Evolutionary conservation across 2,888 invertebrate species (phyloP).

Genomic region (Chymomyza procnemis): DNA sequence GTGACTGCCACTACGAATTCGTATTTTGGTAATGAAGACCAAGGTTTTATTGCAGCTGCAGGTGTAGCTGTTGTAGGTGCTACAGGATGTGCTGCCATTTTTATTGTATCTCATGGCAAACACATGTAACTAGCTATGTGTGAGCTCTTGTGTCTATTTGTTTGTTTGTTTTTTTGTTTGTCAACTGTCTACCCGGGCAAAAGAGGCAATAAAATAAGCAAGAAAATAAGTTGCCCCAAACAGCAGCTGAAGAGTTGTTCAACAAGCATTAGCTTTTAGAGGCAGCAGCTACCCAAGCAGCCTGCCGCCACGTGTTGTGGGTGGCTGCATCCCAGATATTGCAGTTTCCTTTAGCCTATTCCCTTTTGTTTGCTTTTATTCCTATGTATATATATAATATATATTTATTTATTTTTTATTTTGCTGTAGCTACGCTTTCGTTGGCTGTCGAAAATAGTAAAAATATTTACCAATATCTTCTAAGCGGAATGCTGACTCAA

Average conservation of each 20-base stretch:
- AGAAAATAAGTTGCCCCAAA: conserved; percentile 62
- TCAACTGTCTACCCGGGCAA: conserved; percentile 47
- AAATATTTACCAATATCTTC: conserved; percentile 61
- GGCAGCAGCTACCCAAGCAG: not conserved
- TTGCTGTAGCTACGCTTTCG: not conserved
- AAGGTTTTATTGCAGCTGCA: not conserved
- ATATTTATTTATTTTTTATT: conserved; percentile 1
- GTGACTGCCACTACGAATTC: not conserved
- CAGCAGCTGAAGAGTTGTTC: not conserved
- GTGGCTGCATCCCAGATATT: conserved; percentile 27
- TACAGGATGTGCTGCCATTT: not conserved
- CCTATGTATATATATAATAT: too few species aligned
- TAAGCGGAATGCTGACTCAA: conserved; percentile 3
- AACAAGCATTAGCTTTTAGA: not conserved
- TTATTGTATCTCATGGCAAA: conserved; percentile 16
- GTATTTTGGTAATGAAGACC: not conserved
- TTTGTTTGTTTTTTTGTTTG: conserved; percentile 35
- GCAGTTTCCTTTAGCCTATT: conserved; percentile 2
- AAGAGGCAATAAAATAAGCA: conserved; percentile 65
- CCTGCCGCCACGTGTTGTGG: not conserved
- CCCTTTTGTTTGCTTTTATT: conserved; percentile 4
- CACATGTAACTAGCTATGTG: not conserved
- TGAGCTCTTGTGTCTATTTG: not conserved
- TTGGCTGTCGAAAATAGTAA: conserved; percentile 53
- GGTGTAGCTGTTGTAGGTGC: conserved; percentile 28